Conservation (phyloP, 2,888 invertebrate species). For the Desoria tigrina region DNA sequence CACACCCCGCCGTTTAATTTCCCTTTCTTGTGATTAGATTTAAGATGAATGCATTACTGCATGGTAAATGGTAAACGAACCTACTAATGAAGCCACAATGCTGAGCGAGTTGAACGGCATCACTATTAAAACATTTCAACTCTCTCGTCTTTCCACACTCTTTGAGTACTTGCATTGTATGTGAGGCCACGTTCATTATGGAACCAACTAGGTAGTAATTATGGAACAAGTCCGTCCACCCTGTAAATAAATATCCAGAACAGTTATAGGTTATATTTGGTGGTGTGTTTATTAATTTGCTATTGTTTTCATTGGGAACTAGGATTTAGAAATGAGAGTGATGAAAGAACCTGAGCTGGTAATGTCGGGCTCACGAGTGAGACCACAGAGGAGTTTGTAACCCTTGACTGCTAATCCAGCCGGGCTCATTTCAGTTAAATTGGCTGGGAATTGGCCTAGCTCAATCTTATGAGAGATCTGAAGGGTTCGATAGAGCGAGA, state of each 20-base stretch:
- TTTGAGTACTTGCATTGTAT: conserved; percentile 28
- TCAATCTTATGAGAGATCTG: conserved; percentile 20
- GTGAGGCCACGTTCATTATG: conserved; percentile 20
- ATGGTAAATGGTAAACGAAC: conserved; percentile 16
- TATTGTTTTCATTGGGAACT: neutral
- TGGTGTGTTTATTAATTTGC: neutral
- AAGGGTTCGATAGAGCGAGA: conserved; percentile 28
- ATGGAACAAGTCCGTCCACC: conserved; percentile 38
- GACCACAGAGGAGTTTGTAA: conserved; percentile 31
- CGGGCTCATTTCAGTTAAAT: conserved; percentile 34
- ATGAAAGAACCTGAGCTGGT: conserved; percentile 26
- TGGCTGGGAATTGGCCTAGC: conserved; percentile 23
- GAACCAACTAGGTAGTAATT: conserved; percentile 34
- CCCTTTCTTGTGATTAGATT: neutral
- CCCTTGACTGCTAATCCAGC: conserved; percentile 31
- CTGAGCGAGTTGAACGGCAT: conserved; percentile 32
- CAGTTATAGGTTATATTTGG: neutral
- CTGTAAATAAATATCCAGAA: conserved; percentile 12
- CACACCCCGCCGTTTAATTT: neutral
- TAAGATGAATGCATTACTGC: neutral
- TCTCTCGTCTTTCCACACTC: conserved; percentile 36
- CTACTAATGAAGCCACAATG: conserved; percentile 32
- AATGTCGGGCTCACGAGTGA: conserved; percentile 30
- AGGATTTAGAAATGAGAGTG: neutral
- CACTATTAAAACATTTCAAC: conserved; percentile 31